A percentile compares a stretch with the other conserved stretches of the same genome.
Evolutionary conservation across 1,140 invertebrate species (phyloP).

Genomic region (Eulimnadia texana): DNA sequence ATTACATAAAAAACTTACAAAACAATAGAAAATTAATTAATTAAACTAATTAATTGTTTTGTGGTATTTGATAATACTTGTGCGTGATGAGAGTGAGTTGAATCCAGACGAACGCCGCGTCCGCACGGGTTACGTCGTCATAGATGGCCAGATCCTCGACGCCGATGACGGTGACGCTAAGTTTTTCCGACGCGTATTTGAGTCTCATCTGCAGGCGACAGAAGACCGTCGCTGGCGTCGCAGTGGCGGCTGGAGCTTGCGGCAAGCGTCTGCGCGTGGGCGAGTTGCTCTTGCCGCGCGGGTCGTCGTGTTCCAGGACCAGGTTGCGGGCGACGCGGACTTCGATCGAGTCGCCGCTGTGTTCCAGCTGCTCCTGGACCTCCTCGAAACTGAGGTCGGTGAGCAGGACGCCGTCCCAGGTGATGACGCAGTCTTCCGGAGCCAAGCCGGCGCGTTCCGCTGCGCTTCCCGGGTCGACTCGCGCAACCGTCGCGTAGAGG

Average conservation of each 20-base stretch:
- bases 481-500: conserved; percentile 77
- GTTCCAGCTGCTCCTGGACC: conserved; percentile 64
- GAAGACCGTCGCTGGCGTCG: neutral
- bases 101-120: neutral
- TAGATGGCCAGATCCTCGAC: neutral
- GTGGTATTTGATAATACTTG: neutral
- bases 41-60: neutral
- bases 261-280: conserved; percentile 80
- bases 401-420: conserved; percentile 4
- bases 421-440: conserved; percentile 64
- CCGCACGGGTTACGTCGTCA: neutral
- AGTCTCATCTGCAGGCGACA: neutral
- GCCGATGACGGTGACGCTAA: neutral
- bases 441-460: conserved; percentile 73
- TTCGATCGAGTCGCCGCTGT: conserved; percentile 62
- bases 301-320: conserved; percentile 36
- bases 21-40: neutral
- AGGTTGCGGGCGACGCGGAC: conserved; percentile 54
- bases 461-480: conserved; percentile 74
- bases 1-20: neutral
- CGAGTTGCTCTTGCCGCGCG: conserved; percentile 60
- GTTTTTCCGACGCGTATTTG: neutral
- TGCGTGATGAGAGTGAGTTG: neutral
- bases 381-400: conserved; percentile 81
- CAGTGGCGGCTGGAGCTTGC: conserved; percentile 54